Base-by-base conservation (phyloP, 2,797 vertebrate genomes). In the Silurus lanzhouensis region DNA sequence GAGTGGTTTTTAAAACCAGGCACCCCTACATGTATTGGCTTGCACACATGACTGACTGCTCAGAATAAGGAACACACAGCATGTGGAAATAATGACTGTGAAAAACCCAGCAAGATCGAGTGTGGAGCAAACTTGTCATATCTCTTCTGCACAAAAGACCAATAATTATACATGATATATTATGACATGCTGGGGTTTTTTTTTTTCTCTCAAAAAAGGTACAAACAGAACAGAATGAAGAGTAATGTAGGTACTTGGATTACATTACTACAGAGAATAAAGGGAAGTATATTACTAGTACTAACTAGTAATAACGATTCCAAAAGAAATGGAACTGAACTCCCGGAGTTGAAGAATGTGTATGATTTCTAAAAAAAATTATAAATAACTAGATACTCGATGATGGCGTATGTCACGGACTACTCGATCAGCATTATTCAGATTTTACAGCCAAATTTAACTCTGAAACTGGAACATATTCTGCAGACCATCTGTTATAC, bases 401-500 rank as follows among this genome's bases (percentile, higher is more conserved):
- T 19, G 44, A 14, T 66, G 63, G 10, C 46, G 22, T 25, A 46
- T 46, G 20, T 44, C 70, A 74, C 58, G 10, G 61, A 38, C 64
- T 67, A 66, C 48, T 10, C 20, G 1, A 52, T 52, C 15, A 12
- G 44, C 6, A 3, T 66, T 25, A 2, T 48, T 27, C 31, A 14
- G 48, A 46, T 52, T 31, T 55, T n/a, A 80, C 8, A 48, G 61
- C 22, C 0, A 46, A 38, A 70, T 88, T 61, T 89, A 88, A 76
- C 85, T 52, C 67, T 82, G 74, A 89, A 93, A 92, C 67, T 4
- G 81, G 76, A 86, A 86, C 91, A 88, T 85, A 86, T 88, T 87
- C 88, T 91, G 84, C 87, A 76, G 85, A 90, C 86, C 93, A 92
- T 92, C 92, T 93, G 93, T 90, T 91, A 79, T 48, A 83, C 88